Evolutionary conservation across 2,888 invertebrate genomes (phyloP).

Genomic region (Gonocerus acuteangulatus): DNA sequence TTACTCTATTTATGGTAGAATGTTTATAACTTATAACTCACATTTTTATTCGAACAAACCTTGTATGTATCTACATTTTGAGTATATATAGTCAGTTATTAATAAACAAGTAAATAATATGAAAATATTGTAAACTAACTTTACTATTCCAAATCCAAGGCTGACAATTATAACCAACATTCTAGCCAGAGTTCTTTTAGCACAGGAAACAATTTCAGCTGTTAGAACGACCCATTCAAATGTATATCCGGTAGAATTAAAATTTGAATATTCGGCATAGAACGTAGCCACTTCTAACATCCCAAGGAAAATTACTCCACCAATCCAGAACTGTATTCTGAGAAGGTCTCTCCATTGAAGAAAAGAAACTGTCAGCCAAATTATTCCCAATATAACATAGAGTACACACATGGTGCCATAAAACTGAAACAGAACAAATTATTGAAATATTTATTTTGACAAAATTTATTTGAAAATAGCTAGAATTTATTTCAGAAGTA

Average conservation of each 20-base stretch:
- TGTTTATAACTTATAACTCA: too few relatives aligned
- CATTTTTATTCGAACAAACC: too few relatives aligned
- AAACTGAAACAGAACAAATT: conserved; percentile 52
- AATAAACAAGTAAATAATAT: too few relatives aligned
- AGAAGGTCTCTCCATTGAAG: conserved; percentile 85
- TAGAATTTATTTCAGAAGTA: neutral
- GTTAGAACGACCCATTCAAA: conserved; percentile 66
- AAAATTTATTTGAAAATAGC: conserved; percentile 8
- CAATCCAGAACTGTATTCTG: conserved; percentile 93
- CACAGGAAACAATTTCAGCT: conserved; percentile 86
- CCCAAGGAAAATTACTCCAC: conserved; percentile 75
- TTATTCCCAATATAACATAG: conserved; percentile 71
- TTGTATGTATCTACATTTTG: too few relatives aligned
- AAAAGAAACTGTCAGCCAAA: conserved; percentile 76
- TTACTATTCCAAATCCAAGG: conserved; percentile 91
- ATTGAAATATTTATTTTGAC: neutral
- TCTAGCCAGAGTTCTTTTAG: conserved; percentile 81
- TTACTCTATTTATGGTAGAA: too few relatives aligned
- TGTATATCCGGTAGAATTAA: conserved; percentile 59
- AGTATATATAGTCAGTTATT: too few relatives aligned
- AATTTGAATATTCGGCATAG: conserved; percentile 67
- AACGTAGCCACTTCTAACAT: conserved; percentile 84
- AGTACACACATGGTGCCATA: conserved; percentile 84
- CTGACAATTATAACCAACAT: conserved; percentile 93
- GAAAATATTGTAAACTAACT: conserved; percentile 59